Conservation (phyloP, 2,888 invertebrate species). For the Lycaena phlaeas region DNA sequence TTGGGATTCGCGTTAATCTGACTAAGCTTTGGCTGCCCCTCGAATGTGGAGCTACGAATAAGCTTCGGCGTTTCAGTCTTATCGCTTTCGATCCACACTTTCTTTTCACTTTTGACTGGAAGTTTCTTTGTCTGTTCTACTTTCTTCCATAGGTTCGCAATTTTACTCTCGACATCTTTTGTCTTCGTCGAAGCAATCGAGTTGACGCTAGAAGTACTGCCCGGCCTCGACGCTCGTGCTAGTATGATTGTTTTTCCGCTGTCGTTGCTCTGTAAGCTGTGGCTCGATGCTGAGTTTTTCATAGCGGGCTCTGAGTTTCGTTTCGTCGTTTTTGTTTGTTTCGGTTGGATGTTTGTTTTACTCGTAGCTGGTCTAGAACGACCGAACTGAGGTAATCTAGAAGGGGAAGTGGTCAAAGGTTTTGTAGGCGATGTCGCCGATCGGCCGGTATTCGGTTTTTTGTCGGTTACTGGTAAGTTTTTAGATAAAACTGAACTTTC, state of each 20-base stretch:
- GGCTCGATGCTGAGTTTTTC: conserved; percentile 68
- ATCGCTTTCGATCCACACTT: conserved; percentile 73
- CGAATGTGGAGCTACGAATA: conserved; percentile 78
- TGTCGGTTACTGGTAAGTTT: conserved; percentile 47
- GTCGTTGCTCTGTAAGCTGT: conserved; percentile 70
- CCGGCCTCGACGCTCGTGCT: conserved; percentile 46
- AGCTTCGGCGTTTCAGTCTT: conserved; percentile 54
- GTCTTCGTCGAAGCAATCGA: conserved; percentile 71
- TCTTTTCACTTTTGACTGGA: conserved; percentile 70
- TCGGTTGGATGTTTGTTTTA: conserved; percentile 29
- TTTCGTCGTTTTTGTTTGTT: conserved; percentile 29
- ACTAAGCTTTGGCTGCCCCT: conserved; percentile 61
- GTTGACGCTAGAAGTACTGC: conserved; percentile 74
- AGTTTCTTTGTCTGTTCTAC: conserved; percentile 79
- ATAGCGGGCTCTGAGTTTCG: conserved; percentile 39
- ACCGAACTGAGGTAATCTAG: conserved; percentile 50
- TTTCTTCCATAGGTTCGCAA: conserved; percentile 85
- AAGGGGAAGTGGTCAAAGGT: conserved; percentile 51
- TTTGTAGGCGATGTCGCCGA: conserved; percentile 32
- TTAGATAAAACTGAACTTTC: conserved; percentile 67
- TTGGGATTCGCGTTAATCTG: conserved; percentile 49
- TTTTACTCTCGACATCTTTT: conserved; percentile 83
- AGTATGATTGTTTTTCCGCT: conserved; percentile 58
- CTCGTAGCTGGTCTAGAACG: conserved; percentile 34
- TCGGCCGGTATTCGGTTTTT: conserved; percentile 27